Evolutionary conservation across 2,888 invertebrate genomes (phyloP).

Genomic region (Cantharis rustica): DNA sequence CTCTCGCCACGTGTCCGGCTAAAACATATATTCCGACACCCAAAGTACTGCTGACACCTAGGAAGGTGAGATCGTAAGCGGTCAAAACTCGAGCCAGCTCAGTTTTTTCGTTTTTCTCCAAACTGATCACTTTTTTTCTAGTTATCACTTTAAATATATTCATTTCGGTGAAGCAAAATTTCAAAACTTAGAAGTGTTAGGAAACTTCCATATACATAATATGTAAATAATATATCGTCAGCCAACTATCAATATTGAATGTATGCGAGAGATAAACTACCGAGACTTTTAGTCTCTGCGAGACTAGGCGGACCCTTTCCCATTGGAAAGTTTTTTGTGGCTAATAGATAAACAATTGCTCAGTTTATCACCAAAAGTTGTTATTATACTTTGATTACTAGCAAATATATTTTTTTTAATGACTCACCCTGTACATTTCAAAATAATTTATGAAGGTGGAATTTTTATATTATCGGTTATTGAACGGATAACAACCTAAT

Average conservation of each 20-base stretch:
- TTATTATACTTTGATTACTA: not conserved
- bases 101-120: conserved; percentile 51
- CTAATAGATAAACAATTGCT: not conserved
- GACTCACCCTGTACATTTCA: not conserved
- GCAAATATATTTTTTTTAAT: not conserved
- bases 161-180: not conserved
- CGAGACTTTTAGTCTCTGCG: not conserved
- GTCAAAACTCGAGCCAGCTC: conserved; percentile 73
- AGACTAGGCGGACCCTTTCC: not conserved
- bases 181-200: not conserved
- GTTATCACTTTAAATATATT: not conserved
- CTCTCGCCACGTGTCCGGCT: conserved; percentile 81
- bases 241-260: not conserved
- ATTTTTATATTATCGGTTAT: not conserved
- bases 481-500: not conserved
- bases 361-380: not conserved
- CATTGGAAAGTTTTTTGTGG: not conserved
- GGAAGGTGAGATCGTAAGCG: conserved; percentile 79
- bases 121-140: not conserved
- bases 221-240: not conserved
- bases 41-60: conserved; percentile 82
- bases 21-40: conserved; percentile 92
- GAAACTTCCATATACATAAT: not conserved
- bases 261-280: not conserved
- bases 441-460: not conserved